Base-by-base conservation (phyloP, 2,113 vertebrate genomes). In the Lonchura striata region DNA sequence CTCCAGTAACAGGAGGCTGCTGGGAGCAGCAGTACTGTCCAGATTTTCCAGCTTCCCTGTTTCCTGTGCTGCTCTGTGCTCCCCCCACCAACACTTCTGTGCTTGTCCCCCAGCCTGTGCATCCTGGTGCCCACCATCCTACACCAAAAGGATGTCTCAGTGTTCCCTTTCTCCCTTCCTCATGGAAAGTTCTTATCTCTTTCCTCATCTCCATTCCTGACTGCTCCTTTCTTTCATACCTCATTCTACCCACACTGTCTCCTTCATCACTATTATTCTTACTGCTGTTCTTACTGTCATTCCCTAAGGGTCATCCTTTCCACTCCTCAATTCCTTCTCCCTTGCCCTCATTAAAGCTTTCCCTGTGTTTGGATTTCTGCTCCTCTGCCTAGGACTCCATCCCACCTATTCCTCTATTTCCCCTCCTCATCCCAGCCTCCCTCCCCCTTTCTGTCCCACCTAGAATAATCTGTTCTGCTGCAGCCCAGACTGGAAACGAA, bases 371-470 rank as follows among this genome's bases (percentile, higher is more conserved):
- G 35, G 18, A 70, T 42, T 87, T 82, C 28, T 83, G 21, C 15
- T 85, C 31, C 24, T 53, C 24, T 52, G 47, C 30, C 30, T 9
- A 30, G 11, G 47, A 65, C 21, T 84, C 39, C 3, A 21, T n/a
- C 8, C 28, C 15, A 23, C n/a, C 7, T 11, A 7, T 22, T 90
- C 50, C 39, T 49, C 4, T 53, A 68, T 75, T 37, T 60, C 23
- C 8, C 9, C 21, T 53, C 9, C 39, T 65, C 0, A 0, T 8
- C 2, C 39, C 22, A 83, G 15, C 39, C 31, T 84, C 24, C 24
- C 20, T 60, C 11, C 2, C 12, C 3, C 5, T 46, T 56, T 53
- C 44, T 25, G 30, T 19, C 46, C 21, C 46, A 68, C 47, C 41
- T 17, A 56, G 28, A 46, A 54, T 10, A 1, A 0, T 27, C 46